Percentiles rank a stretch among this genome's conserved stretches.
phyloP scores from a whole-genome alignment of 1,140 invertebrate species.

The Zophobas morio region DNA sequence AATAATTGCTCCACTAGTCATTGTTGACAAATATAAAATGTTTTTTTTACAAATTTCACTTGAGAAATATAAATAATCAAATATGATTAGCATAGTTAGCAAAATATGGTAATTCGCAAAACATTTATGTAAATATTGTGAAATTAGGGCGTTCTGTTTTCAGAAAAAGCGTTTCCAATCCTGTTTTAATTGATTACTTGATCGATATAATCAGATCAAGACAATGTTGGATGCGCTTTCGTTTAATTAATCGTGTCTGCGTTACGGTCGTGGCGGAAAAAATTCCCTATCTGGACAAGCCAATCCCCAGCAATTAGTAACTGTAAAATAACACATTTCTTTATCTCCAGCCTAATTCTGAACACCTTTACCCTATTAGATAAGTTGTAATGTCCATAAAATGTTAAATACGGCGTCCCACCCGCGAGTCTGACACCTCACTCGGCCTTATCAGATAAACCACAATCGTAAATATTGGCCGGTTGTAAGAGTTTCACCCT shows the following conservation, averaged over 20 bases:
- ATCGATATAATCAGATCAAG: not conserved
- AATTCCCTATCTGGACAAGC: conserved; percentile 29
- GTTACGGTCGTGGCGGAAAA: conserved; percentile 14
- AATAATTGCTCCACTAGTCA: too few species aligned
- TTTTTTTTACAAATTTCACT: too few species aligned
- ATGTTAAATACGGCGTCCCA: conserved; percentile 58
- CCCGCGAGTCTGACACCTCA: conserved; percentile 57
- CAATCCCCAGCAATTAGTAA: conserved; percentile 58
- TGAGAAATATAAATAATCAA: too few species aligned
- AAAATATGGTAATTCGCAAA: too few species aligned
- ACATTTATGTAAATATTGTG: too few species aligned
- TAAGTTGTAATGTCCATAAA: conserved; percentile 54
- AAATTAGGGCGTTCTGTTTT: too few species aligned
- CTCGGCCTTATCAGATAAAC: conserved; percentile 58
- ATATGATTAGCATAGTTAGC: too few species aligned
- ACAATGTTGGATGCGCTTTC: not conserved
- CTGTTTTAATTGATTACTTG: not conserved
- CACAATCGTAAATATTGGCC: conserved; percentile 57
- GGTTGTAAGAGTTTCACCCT: conserved; percentile 26
- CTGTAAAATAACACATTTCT: conserved; percentile 59
- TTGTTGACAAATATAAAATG: too few species aligned
- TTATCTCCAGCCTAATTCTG: conserved; percentile 54
- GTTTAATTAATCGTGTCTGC: conserved; percentile 3
- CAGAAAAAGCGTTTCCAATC: too few species aligned
- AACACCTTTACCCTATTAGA: conserved; percentile 57